phyloP scores from a whole-genome alignment of 2,113 vertebrate species.

The Zosterops borbonicus region DNA sequence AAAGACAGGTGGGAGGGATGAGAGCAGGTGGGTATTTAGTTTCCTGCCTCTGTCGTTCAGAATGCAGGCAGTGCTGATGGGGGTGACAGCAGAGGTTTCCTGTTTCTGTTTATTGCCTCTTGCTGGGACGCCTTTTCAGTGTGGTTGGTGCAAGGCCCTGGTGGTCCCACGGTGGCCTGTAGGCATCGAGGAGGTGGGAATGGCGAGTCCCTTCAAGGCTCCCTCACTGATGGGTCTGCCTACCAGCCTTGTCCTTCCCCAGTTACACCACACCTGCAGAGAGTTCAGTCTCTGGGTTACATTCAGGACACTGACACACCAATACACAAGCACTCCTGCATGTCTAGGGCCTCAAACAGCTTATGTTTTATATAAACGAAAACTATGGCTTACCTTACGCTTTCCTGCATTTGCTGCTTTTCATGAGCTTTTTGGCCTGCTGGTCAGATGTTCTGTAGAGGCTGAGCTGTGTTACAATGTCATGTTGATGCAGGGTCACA shows the following conservation, averaged over 20 bases:
- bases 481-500: not conserved
- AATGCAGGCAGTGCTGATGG: not conserved
- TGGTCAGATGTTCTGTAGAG: not conserved
- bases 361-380: not conserved
- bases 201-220: rapidly evolving
- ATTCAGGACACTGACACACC: not conserved
- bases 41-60: not conserved
- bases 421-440: not conserved
- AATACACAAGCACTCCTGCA: not conserved
- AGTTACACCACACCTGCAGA: not conserved
- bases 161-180: not conserved
- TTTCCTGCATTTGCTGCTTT: not conserved
- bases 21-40: not conserved
- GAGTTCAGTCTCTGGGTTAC: not conserved
- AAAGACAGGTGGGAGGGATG: not conserved
- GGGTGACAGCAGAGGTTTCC: not conserved
- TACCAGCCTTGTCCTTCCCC: rapidly evolving
- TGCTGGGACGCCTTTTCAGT: not conserved
- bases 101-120: not conserved
- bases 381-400: not conserved
- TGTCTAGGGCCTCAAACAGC: not conserved
- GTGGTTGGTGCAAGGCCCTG: too few species aligned
- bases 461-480: not conserved
- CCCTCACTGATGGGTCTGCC: rapidly evolving
- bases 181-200: not conserved